These are phyloP conservation scores for Seriola rivoliana DNA, from an alignment of 2,113 vertebrate species.

Conservation along the genomic window DNA sequence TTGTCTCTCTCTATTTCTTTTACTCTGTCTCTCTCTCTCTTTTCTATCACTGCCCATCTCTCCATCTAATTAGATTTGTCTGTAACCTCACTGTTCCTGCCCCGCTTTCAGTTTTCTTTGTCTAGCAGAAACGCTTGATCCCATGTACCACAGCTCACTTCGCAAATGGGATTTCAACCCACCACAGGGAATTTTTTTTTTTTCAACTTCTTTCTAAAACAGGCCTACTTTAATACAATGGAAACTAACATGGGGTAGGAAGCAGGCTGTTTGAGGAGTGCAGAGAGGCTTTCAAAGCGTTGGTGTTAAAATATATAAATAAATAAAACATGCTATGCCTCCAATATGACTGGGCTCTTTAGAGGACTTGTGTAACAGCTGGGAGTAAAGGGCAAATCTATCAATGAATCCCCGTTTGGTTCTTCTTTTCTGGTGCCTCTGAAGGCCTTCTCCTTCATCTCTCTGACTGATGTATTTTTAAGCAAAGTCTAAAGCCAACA, in stretches of 20 bases:
- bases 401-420: conserved; percentile 62
- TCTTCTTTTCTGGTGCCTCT: conserved; percentile 49
- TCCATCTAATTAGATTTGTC: conserved; percentile 75
- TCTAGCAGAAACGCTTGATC: conserved; percentile 68
- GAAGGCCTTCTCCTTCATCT: conserved; percentile 59
- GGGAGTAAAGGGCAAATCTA: conserved; percentile 63
- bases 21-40: conserved; percentile 9
- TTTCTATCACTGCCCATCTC: conserved; percentile 53
- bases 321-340: conserved; percentile 19
- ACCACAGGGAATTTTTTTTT: conserved; percentile 53
- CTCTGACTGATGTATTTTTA: conserved; percentile 72
- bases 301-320: conserved; percentile 46
- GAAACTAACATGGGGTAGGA: conserved; percentile 42
- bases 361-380: conserved; percentile 60
- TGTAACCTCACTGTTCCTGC: conserved; percentile 71
- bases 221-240: conserved; percentile 46
- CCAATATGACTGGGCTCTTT: conserved; percentile 52
- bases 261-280: conserved; percentile 23
- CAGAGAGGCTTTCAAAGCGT: conserved; percentile 15
- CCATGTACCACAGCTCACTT: conserved; percentile 50
- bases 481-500: conserved; percentile 54
- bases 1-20: conserved; percentile 30
- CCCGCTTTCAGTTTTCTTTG: conserved; percentile 65
- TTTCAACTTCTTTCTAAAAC: conserved; percentile 32
- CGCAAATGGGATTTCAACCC: conserved; percentile 71